These are phyloP conservation scores for Characodon lateralis DNA, from an alignment of 2,797 vertebrate species.

Conservation along the genomic window DNA sequence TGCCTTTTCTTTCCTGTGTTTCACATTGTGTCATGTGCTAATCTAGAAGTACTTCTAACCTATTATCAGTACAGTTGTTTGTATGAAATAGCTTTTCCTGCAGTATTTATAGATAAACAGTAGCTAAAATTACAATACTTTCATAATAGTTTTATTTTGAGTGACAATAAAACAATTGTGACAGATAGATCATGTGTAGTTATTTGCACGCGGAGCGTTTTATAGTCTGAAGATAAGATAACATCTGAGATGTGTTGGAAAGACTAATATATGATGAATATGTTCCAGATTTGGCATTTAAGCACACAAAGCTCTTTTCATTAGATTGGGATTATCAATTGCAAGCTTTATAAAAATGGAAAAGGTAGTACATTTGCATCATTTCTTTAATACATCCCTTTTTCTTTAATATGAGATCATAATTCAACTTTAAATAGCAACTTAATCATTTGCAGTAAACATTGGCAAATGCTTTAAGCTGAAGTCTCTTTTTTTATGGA, in stretches of 20 bases:
- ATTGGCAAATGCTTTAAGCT: background rate
- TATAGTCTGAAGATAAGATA: background rate
- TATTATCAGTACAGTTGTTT: constrained; percentile 31
- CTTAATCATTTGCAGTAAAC: background rate
- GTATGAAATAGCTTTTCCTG: background rate
- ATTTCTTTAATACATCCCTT: background rate
- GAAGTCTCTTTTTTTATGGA: background rate
- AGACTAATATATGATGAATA: background rate
- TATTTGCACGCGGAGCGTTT: background rate
- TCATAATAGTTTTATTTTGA: background rate
- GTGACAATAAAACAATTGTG: background rate
- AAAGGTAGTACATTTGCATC: background rate
- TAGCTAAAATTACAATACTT: background rate
- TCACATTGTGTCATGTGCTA: constrained; percentile 41
- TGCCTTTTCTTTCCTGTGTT: background rate
- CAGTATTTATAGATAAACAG: background rate
- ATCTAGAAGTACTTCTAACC: constrained; percentile 62
- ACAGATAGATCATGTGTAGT: background rate
- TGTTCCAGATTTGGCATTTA: background rate
- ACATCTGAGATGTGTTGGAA: background rate
- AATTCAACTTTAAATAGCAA: background rate
- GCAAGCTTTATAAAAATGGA: background rate
- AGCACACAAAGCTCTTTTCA: background rate
- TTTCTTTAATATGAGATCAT: background rate
- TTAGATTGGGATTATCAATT: background rate